Evolutionary conservation across 2,113 vertebrate genomes (phyloP).

Genomic region (Aegithalos caudatus): DNA sequence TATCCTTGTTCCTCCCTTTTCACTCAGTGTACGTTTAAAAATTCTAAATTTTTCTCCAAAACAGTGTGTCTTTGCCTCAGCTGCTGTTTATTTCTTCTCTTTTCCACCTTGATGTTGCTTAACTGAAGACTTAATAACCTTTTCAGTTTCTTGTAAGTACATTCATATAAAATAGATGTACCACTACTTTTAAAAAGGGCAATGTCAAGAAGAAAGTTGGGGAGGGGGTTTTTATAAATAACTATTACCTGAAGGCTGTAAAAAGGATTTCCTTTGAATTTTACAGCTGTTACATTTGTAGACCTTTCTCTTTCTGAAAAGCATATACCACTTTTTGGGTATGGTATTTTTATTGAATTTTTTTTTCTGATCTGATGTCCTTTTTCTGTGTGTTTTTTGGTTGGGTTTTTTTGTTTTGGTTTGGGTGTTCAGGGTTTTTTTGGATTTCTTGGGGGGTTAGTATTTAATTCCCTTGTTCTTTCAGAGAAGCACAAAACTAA

Average conservation of each 20-base stretch:
- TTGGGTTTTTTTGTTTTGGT: background rate
- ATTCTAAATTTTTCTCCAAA: background rate
- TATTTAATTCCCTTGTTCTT: background rate
- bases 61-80: background rate
- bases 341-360: background rate
- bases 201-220: background rate
- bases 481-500: background rate
- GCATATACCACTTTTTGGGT: background rate
- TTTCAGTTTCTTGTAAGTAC: constrained; percentile 23
- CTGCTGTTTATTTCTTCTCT: constrained; percentile 26
- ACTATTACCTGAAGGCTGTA: background rate
- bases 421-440: background rate
- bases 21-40: background rate
- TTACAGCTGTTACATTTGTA: background rate
- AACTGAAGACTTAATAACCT: background rate
- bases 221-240: background rate
- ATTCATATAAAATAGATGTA: background rate
- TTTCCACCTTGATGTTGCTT: background rate
- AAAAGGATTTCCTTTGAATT: background rate
- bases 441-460: background rate
- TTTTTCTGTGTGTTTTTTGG: background rate
- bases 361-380: background rate
- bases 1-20: background rate
- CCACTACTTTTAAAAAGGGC: background rate
- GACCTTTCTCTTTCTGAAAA: background rate